Percentiles rank a stretch among this genome's conserved stretches.
These are phyloP conservation scores for Leptinotarsa juncta DNA, from an alignment of 2,888 invertebrate genomes.

Conservation along the genomic window DNA sequence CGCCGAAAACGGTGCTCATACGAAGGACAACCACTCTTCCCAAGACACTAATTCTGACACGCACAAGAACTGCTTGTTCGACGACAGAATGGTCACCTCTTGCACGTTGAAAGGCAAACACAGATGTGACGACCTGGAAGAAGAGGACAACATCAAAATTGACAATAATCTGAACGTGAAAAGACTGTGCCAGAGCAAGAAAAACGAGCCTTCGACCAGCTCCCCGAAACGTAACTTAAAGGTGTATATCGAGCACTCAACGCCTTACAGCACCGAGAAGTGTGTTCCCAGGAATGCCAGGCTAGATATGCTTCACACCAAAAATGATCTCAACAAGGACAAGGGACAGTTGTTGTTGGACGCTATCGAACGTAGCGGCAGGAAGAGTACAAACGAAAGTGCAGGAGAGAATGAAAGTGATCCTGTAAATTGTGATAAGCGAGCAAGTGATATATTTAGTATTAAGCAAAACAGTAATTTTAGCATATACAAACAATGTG, in stretches of 20 bases:
- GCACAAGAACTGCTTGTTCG: slow-evolving; percentile 65
- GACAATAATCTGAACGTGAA: slow-evolving; percentile 43
- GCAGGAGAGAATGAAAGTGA: slow-evolving; percentile 58
- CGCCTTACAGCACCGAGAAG: slow-evolving; percentile 40
- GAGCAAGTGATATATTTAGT: slow-evolving; percentile 65
- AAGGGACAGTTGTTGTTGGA: slow-evolving; percentile 62
- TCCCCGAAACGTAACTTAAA: slow-evolving; percentile 54
- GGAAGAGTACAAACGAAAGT: slow-evolving; percentile 49
- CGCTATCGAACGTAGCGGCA: slow-evolving; percentile 63
- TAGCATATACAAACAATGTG: slow-evolving; percentile 63
- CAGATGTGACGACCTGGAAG: slow-evolving; percentile 80
- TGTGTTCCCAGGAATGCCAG: slow-evolving; percentile 40
- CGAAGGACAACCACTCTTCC: slow-evolving; percentile 13
- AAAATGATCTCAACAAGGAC: slow-evolving; percentile 61
- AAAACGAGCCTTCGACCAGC: slow-evolving; percentile 56
- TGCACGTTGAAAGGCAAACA: slow-evolving; percentile 76
- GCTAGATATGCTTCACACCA: slow-evolving; percentile 43
- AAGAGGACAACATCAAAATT: slow-evolving; percentile 68
- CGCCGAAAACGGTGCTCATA: slow-evolving; percentile 21
- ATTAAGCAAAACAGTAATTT: slow-evolving; percentile 61
- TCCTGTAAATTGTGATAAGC: slow-evolving; percentile 61
- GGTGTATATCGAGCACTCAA: slow-evolving; percentile 50
- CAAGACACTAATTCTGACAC: background rate
- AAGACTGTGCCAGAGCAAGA: slow-evolving; percentile 46
- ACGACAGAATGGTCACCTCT: slow-evolving; percentile 75